Evolutionary conservation across 1,140 invertebrate genomes (phyloP), one percentile per base, ranked within the genome.

Genomic region (Hormaphis cornu): DNA sequence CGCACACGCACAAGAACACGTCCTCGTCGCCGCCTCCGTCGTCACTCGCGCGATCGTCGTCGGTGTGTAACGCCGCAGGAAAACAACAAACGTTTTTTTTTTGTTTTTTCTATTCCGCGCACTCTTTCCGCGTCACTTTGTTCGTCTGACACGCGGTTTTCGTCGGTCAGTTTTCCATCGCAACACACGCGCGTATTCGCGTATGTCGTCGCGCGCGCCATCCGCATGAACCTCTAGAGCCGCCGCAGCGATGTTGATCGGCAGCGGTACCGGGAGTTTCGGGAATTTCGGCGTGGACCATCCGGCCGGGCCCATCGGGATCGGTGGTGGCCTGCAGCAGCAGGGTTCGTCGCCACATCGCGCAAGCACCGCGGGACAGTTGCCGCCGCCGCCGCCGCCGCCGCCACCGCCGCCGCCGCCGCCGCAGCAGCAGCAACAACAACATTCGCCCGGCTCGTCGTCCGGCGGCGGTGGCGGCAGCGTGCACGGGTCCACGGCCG

Each of bases 401-500:
- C 56, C 5, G 42, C 8, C 42, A n/a, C 12, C 6, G 42, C 12
- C 5, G 73, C 75, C 61, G 76, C 73, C 69, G 76, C n/a, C n/a
- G n/a, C n/a, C n/a, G n/a, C n/a, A n/a, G n/a, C n/a, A n/a, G n/a
- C n/a, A 74, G 56, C 73, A 73, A 66, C 77, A 77, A 69, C 77
- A 78, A 40, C 74, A 74, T 28, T 20, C 69, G 35, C 48, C 69
- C 14, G 71, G 37, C 22, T 54, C 35, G 22, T 69, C 71, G 4
- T 72, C 73, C 14, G 50, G 72, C 66, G 72, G 72, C 42, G 71
- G 66, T 48, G 48, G 70, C 63, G 61, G 71, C 71, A 20, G n/a
- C 48, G 20, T 52, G 5, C 24, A 69, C 22, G 73, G 73, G n/a
- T n/a, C n/a, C n/a, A n/a, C 74, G 74, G 75, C 74, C 74, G 79